Conservation (phyloP, 2,113 vertebrate species). For the Peucedramus taeniatus region DNA sequence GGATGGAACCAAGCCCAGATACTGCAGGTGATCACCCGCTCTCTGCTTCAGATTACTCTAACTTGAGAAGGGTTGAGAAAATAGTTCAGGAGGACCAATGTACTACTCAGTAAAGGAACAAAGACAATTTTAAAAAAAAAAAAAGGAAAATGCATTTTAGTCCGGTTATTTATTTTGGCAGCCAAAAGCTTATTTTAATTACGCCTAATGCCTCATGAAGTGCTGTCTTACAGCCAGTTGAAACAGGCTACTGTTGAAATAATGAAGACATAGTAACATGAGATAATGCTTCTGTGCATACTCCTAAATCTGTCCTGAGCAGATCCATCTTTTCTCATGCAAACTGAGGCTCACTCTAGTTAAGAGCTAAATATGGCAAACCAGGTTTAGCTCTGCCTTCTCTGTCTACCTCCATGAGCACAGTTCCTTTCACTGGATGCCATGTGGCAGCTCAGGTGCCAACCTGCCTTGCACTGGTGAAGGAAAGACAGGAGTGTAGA, state of each 20-base stretch:
- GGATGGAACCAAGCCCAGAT: background rate
- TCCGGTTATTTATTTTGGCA: slow-evolving; percentile 26
- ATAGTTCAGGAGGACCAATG: background rate
- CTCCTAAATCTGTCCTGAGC: background rate
- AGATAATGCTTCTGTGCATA: background rate
- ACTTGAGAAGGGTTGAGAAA: background rate
- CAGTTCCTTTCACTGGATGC: background rate
- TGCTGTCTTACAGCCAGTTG: slow-evolving; percentile 1
- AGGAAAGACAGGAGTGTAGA: background rate
- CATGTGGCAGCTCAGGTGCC: background rate
- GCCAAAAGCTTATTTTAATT: slow-evolving; percentile 19
- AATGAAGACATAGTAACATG: background rate
- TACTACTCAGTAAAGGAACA: background rate
- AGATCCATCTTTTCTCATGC: background rate
- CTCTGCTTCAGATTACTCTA: background rate
- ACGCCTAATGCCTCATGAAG: background rate
- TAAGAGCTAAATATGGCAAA: background rate
- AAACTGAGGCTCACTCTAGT: background rate
- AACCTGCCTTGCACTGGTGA: background rate
- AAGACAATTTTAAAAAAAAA: background rate
- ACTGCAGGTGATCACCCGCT: background rate
- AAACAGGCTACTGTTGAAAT: slow-evolving; percentile 26
- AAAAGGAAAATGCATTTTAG: background rate
- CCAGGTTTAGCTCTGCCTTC: background rate
- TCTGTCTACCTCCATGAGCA: background rate